These are phyloP conservation scores for Drosophila yooni DNA, from an alignment of 2,888 invertebrate species.

Conservation along the genomic window DNA sequence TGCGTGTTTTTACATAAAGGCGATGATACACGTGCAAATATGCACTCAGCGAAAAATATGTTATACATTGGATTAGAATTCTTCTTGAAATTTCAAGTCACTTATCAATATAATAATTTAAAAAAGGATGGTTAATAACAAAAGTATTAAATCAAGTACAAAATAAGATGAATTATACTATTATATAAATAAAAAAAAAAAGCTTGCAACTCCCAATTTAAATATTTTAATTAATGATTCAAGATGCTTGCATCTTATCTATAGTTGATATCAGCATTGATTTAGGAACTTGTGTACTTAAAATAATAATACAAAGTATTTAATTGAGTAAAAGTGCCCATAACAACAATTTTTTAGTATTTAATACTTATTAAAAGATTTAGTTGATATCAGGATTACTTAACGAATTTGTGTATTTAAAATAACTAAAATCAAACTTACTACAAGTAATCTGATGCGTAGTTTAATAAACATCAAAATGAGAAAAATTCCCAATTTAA, in stretches of 20 bases:
- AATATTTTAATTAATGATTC: neutral
- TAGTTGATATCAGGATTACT: neutral
- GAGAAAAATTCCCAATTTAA: neutral
- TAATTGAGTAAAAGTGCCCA: neutral
- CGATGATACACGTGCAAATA: neutral
- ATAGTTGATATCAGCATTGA: neutral
- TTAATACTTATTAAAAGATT: neutral
- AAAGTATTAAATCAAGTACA: too few relatives aligned
- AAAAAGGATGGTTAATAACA: too few relatives aligned
- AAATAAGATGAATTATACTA: too few relatives aligned
- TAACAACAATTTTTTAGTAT: neutral
- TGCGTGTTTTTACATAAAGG: neutral
- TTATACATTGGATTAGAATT: neutral
- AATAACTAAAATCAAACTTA: neutral
- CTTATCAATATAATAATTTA: too few relatives aligned
- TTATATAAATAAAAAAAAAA: too few relatives aligned
- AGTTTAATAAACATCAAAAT: neutral
- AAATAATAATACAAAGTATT: neutral
- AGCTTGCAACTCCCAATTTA: too few relatives aligned
- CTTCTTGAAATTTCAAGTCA: too few relatives aligned
- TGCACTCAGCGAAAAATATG: neutral
- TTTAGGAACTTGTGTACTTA: neutral
- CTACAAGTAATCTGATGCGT: neutral
- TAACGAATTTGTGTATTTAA: neutral
- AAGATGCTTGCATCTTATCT: neutral